phyloP scores from a whole-genome alignment of 2,797 vertebrate species.

The Ciconia nigra region DNA sequence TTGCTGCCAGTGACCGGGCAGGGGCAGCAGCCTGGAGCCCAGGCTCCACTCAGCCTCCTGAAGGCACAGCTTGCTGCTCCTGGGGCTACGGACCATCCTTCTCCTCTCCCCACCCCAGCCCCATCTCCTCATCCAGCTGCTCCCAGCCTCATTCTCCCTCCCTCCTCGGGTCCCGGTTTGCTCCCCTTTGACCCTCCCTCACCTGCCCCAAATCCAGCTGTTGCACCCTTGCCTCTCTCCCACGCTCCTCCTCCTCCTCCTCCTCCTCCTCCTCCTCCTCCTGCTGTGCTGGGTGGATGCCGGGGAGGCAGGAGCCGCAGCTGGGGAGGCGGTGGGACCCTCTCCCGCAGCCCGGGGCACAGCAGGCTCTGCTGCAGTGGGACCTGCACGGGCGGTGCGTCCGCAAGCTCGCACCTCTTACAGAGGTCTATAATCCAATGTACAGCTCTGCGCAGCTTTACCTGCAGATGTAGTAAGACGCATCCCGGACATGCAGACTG shows the following conservation, averaged over 20 bases:
- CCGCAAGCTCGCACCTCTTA: too few relatives aligned
- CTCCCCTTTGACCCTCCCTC: not conserved
- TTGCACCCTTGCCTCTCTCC: not conserved
- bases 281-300: not conserved
- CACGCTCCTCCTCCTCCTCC: not conserved
- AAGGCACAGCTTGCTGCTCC: not conserved
- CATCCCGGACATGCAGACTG: fast-evolving
- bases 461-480: not conserved
- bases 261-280: not conserved
- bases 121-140: not conserved
- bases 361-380: not conserved
- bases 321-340: not conserved
- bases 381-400: fast-evolving
- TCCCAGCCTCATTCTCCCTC: not conserved
- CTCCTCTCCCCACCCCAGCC: not conserved
- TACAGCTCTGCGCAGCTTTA: not conserved
- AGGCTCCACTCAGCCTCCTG: not conserved
- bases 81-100: not conserved
- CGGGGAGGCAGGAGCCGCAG: not conserved
- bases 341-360: fast-evolving
- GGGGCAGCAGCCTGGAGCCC: not conserved
- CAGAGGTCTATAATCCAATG: not conserved
- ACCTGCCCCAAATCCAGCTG: not conserved
- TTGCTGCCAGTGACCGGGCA: not conserved
- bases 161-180: not conserved